phyloP scores from a whole-genome alignment of 2,888 invertebrate genomes.

The Yponomeuta plumbellus region DNA sequence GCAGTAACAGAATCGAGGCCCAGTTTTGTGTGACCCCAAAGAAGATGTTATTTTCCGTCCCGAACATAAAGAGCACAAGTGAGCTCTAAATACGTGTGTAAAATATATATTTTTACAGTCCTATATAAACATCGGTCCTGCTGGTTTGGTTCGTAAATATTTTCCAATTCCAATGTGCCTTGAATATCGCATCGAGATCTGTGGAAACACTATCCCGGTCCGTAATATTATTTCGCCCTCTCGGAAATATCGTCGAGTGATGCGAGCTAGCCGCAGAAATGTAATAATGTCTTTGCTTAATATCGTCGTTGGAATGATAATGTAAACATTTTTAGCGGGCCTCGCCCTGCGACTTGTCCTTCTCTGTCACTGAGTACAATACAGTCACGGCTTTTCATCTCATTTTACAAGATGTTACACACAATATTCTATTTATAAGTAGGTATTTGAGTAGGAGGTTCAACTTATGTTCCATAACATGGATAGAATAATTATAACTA shows the following conservation, averaged over 20 bases:
- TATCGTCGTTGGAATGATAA: constrained; percentile 44
- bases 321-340: constrained; percentile 45
- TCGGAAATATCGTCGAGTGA: constrained; percentile 34
- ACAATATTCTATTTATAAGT: too few species aligned
- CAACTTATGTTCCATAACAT: too few species aligned
- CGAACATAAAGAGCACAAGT: not conserved
- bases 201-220: not conserved
- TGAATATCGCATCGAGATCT: not conserved
- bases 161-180: not conserved
- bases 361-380: not conserved
- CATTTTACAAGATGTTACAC: not conserved
- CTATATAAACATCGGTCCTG: constrained; percentile 3
- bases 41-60: not conserved
- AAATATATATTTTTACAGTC: constrained; percentile 4
- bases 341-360: constrained; percentile 30
- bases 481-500: too few species aligned
- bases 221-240: constrained; percentile 24
- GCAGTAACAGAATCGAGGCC: too few species aligned
- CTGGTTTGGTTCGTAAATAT: not conserved
- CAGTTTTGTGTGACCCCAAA: not conserved
- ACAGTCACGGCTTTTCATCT: not conserved
- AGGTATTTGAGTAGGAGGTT: too few species aligned
- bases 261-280: constrained; percentile 41
- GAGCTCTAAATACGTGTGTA: constrained; percentile 1
- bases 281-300: constrained; percentile 54